These are phyloP conservation scores for Conopomorpha cramerella DNA, from an alignment of 1,140 invertebrate species.

Conservation along the genomic window DNA sequence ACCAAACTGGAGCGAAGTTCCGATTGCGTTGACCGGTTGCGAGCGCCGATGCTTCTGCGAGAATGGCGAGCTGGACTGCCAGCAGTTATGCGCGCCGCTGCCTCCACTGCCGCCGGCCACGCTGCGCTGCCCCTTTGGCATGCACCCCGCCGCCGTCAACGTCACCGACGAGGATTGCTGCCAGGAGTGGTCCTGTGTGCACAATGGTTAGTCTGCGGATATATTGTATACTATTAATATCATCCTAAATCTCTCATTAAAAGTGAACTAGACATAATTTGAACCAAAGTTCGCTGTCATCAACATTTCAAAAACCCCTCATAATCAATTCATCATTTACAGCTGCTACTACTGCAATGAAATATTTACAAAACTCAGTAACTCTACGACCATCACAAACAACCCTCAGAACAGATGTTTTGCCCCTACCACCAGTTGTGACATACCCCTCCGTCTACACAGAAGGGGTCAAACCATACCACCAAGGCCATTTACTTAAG, in stretches of 20 bases:
- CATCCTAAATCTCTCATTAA: too few species aligned
- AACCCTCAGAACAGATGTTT: slow-evolving; percentile 16
- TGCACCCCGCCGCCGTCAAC: slow-evolving; percentile 67
- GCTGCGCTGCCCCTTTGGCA: slow-evolving; percentile 69
- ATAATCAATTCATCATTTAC: too few species aligned
- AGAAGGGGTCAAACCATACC: too few species aligned
- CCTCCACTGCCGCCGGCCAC: slow-evolving; percentile 72
- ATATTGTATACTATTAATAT: too few species aligned
- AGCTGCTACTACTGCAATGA: slow-evolving; percentile 14
- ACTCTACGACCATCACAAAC: too few species aligned
- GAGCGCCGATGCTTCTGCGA: slow-evolving; percentile 86
- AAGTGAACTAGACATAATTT: too few species aligned
- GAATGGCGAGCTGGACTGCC: slow-evolving; percentile 83
- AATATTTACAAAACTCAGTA: too few species aligned
- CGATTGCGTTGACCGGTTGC: slow-evolving; percentile 71
- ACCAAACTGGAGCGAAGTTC: slow-evolving; percentile 73
- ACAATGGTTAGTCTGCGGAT: slow-evolving; percentile 36
- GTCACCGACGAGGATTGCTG: slow-evolving; percentile 81
- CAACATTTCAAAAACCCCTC: too few species aligned
- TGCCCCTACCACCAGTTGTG: slow-evolving; percentile 15
- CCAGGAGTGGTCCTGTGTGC: slow-evolving; percentile 71
- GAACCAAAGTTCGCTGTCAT: too few species aligned
- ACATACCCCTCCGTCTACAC: slow-evolving; percentile 25
- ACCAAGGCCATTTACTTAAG: too few species aligned
- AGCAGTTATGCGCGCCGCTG: slow-evolving; percentile 76